phyloP scores from a whole-genome alignment of 1,140 invertebrate species.

The Papilio aristodemus region DNA sequence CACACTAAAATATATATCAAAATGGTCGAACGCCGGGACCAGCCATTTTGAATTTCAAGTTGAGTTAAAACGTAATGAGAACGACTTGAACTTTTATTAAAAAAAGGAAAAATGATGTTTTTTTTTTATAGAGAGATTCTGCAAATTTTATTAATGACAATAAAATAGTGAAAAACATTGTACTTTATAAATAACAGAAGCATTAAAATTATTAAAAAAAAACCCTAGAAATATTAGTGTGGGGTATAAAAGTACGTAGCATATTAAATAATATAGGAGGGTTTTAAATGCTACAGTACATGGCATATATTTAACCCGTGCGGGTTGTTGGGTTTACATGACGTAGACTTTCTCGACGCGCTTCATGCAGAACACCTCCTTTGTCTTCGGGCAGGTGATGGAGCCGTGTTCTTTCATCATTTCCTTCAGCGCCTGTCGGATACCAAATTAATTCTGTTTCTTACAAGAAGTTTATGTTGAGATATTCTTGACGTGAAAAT shows the following conservation, averaged over 20 bases:
- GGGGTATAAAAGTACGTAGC: background rate
- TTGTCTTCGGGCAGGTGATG: slow-evolving; percentile 95
- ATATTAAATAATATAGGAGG: background rate
- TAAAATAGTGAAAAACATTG: too few species aligned
- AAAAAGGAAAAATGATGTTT: too few species aligned
- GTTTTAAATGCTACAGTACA: slow-evolving; percentile 25
- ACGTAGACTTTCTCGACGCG: slow-evolving; percentile 97
- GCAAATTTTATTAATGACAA: too few species aligned
- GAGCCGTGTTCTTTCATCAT: slow-evolving; percentile 95
- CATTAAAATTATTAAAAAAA: background rate
- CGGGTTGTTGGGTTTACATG: slow-evolving; percentile 85
- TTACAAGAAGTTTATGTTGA: too few species aligned
- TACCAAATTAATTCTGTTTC: too few species aligned
- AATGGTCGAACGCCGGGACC: slow-evolving; percentile 37
- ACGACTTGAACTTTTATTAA: background rate
- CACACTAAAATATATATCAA: slow-evolving; percentile 28
- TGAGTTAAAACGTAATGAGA: background rate
- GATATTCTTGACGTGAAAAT: too few species aligned
- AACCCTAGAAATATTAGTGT: background rate
- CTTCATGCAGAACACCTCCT: slow-evolving; percentile 92
- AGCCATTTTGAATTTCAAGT: slow-evolving; percentile 23
- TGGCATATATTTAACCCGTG: slow-evolving; percentile 13
- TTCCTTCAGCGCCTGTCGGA: slow-evolving; percentile 87
- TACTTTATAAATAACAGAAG: too few species aligned
- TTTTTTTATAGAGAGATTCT: slow-evolving; percentile 14